Evolutionary conservation across 1,140 invertebrate genomes (phyloP).

Genomic region (Listronotus oregonensis): DNA sequence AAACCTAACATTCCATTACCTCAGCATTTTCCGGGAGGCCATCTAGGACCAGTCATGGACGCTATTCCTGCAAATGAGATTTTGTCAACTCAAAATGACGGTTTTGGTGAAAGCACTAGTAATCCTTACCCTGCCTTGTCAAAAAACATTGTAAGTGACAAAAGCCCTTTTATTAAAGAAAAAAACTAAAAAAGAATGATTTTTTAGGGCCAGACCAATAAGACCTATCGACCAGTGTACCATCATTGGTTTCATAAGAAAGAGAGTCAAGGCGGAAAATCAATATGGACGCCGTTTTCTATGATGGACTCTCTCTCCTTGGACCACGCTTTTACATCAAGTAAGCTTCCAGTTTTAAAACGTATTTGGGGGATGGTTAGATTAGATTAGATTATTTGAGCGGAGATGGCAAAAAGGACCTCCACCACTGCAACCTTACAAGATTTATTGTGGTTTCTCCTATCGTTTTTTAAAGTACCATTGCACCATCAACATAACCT

Average conservation of each 20-base stretch:
- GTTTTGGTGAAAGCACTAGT: neutral
- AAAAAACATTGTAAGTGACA: conserved; percentile 18
- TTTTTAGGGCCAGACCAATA: conserved; percentile 26
- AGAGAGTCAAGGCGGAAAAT: conserved; percentile 68
- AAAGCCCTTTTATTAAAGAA: no score
- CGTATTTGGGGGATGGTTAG: no score
- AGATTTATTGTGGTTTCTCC: no score
- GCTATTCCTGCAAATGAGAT: conserved; percentile 41
- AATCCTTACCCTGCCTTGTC: neutral
- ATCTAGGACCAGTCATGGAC: conserved; percentile 40
- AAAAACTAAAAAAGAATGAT: neutral
- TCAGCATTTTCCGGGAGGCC: conserved; percentile 18
- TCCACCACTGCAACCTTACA: no score
- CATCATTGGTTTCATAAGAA: conserved; percentile 90
- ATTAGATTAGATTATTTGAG: no score
- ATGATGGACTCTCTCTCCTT: conserved; percentile 78
- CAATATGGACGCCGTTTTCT: conserved; percentile 84
- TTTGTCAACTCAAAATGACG: conserved; percentile 5
- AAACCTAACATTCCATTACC: conserved; percentile 28
- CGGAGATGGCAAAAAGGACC: no score
- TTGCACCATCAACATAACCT: neutral
- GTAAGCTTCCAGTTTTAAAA: conserved; percentile 39
- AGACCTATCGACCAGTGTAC: conserved; percentile 70
- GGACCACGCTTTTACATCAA: conserved; percentile 74
- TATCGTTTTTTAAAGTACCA: conserved; percentile 1